A percentile compares a stretch with the other conserved stretches of the same genome.
Conservation (phyloP, 1,140 invertebrate species). For the Notospermus geniculatus region DNA sequence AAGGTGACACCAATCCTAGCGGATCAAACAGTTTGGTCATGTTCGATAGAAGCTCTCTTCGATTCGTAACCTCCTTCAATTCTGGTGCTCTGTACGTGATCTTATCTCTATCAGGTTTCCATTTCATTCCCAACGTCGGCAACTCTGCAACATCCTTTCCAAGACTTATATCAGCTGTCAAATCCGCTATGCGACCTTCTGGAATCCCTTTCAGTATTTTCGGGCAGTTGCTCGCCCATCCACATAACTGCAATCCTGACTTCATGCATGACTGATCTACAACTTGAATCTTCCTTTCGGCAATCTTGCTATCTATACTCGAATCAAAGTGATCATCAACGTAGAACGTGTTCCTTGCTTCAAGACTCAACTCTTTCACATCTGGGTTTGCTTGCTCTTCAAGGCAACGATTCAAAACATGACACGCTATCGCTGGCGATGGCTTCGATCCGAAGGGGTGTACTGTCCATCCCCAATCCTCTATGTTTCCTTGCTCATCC, state of each 20-base stretch:
- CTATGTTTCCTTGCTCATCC: neutral
- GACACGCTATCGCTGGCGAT: neutral
- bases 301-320: neutral
- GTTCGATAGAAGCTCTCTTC: slow-evolving; percentile 5
- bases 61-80: neutral
- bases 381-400: neutral
- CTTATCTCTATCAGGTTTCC: slow-evolving; percentile 1
- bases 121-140: slow-evolving; percentile 7
- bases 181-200: neutral
- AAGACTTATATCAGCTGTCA: too few species aligned
- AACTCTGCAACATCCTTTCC: neutral
- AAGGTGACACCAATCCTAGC: slow-evolving; percentile 5
- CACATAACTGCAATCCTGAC: neutral
- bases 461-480: slow-evolving; percentile 10
- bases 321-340: slow-evolving; percentile 1
- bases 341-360: neutral
- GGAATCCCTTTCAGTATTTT: neutral
- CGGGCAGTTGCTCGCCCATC: neutral
- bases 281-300: neutral
- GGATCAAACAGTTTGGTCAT: slow-evolving; percentile 9
- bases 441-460: slow-evolving; percentile 5
- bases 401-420: neutral
- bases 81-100: slow-evolving; percentile 4
- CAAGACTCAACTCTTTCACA: neutral
- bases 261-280: neutral